phyloP scores from a whole-genome alignment of 2,113 vertebrate genomes.

The Passer domesticus region DNA sequence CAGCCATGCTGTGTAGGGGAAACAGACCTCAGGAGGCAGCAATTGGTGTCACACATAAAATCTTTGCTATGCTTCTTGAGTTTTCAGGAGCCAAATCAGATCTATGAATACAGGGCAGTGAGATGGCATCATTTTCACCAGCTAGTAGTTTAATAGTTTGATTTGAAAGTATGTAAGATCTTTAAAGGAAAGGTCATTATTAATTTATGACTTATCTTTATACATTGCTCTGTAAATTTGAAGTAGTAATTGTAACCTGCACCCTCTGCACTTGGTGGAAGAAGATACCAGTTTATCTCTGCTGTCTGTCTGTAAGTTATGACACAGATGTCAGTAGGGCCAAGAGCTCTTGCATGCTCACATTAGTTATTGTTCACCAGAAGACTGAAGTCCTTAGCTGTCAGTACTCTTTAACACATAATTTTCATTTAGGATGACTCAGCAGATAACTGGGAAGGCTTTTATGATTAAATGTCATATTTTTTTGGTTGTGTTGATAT shows the following conservation, averaged over 20 bases:
- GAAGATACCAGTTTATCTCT: not conserved
- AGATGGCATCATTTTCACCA: not conserved
- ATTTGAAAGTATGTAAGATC: not conserved
- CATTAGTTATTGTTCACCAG: not conserved
- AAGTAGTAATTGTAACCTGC: not conserved
- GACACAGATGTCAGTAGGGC: not conserved
- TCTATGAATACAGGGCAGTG: not conserved
- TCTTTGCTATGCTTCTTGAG: not conserved
- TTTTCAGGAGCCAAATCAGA: not conserved
- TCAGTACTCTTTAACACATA: not conserved
- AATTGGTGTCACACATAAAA: not conserved
- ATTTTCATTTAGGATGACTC: not conserved
- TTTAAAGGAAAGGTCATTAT: not conserved
- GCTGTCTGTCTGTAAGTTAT: not conserved
- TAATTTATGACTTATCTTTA: not conserved
- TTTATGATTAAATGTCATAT: not conserved
- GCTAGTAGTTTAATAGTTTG: not conserved
- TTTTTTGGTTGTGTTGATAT: not conserved
- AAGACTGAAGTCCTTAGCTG: not conserved
- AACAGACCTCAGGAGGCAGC: not conserved
- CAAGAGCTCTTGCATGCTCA: not conserved
- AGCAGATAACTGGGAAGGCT: not conserved
- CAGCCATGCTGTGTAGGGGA: not conserved
- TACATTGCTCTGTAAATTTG: not conserved
- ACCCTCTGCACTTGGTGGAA: not conserved